Base-by-base conservation (phyloP, 2,797 vertebrate genomes). In the Poecilia gillii region DNA sequence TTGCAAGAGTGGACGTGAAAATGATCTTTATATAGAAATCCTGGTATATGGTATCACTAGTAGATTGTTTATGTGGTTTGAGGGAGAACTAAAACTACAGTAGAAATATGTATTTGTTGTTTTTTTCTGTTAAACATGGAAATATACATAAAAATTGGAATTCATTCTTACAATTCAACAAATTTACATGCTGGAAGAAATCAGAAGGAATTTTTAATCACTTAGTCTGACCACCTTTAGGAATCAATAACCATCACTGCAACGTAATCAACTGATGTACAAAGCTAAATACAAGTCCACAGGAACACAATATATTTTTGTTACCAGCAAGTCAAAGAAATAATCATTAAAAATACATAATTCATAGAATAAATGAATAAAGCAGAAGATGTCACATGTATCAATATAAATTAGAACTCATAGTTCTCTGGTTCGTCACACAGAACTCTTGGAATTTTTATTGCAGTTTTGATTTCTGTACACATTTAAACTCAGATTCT, bases 21-120 rank as follows among this genome's bases (percentile, higher is more conserved):
- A 71, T 71, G 41, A 70, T 70, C 43, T 70, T 41, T 70, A 13
- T n/a, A 46, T 18, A 45, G 68, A 71, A 71, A 71, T 71, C 23
- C 11, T 71, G 12, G 28, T 16, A n/a, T 70, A 25, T 70, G 66
- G 9, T 13, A n/a, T 41, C 11, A 70, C 20, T 2, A 43, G 11
- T 25, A 41, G 39, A 14, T 43, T 70, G 36, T 70, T 70, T 70
- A 25, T 70, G n/a, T 45, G 25, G 6, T 45, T 28, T n/a, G 33
- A 71, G 14, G 25, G 68, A 71, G 46, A 43, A n/a, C 39, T 23
- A 12, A 70, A 25, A 14, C 25, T 28, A 43, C 12, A 45, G 6
- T 43, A 45, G 41, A 7, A 1, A 3, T 9, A 70, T n/a, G n/a
- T 68, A 9, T 4, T 3, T 43, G 11, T 71, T 43, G 8, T 43